These are phyloP conservation scores for Lepilemur ruficaudatus DNA, from an alignment of 2,797 vertebrate genomes.

Conservation along the genomic window DNA sequence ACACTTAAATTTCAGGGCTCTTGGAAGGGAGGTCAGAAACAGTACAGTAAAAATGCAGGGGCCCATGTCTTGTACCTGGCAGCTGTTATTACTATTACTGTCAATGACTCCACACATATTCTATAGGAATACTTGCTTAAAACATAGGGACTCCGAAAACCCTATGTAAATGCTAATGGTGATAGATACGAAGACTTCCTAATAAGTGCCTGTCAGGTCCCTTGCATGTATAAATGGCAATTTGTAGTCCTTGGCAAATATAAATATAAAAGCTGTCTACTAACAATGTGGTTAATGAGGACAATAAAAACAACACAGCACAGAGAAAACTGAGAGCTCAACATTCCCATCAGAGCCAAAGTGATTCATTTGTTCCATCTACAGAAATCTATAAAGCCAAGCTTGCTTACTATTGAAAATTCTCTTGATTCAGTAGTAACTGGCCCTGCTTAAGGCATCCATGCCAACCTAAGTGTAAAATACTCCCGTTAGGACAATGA, in stretches of 20 bases:
- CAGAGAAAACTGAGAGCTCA: neutral
- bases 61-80: neutral
- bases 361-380: neutral
- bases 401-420: neutral
- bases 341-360: neutral
- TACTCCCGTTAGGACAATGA: neutral
- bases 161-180: neutral
- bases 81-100: neutral
- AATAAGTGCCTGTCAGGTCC: neutral
- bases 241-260: constrained; percentile 19
- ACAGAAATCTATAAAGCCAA: neutral
- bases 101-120: neutral
- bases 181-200: neutral
- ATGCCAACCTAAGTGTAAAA: neutral
- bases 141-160: neutral
- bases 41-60: neutral
- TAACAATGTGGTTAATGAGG: constrained; percentile 26
- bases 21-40: neutral
- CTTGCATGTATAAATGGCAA: neutral
- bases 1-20: neutral
- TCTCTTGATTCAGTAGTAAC: neutral
- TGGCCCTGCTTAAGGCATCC: neutral
- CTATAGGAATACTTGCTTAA: neutral
- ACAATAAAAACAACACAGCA: constrained; percentile 20
- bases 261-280: constrained; percentile 23